Conservation (phyloP, 37 sponge, comb jelly and placozoan genomes). For the Oopsacas minuta region DNA sequence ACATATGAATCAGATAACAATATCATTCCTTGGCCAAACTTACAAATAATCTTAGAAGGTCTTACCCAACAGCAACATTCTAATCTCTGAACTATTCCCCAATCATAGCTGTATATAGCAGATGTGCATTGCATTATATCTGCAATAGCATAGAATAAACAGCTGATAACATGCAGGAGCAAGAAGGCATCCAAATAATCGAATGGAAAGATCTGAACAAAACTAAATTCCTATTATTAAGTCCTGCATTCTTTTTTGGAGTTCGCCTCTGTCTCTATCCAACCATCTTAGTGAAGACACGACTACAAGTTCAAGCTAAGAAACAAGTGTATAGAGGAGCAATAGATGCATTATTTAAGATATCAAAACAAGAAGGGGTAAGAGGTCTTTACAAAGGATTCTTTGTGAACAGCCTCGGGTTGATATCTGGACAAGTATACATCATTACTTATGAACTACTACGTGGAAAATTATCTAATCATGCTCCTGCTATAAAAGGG, state of each 20-base stretch:
- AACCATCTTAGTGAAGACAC: constrained; percentile 71
- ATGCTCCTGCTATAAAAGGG: constrained; percentile 51
- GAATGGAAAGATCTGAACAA: constrained; percentile 89
- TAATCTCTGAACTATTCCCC: no score
- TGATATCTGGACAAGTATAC: constrained; percentile 76
- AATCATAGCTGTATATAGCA: no score
- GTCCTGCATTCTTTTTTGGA: constrained; percentile 56
- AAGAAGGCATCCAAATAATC: constrained; percentile 28
- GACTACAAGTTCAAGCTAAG: constrained; percentile 72
- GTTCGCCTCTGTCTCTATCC: constrained; percentile 73
- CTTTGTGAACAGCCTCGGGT: constrained; percentile 37
- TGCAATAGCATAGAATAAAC: background rate
- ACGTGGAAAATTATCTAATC: constrained; percentile 33
- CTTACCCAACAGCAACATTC: no score
- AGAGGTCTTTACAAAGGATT: constrained; percentile 89
- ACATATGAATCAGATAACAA: no score
- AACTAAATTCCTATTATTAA: constrained; percentile 55
- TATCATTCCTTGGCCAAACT: no score
- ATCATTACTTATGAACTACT: constrained; percentile 78
- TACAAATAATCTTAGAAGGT: no score
- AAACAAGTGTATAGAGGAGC: constrained; percentile 65
- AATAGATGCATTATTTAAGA: constrained; percentile 66
- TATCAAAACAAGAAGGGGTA: constrained; percentile 59
- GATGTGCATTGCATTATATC: background rate
- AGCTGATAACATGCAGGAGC: background rate